phyloP scores from a whole-genome alignment of 2,888 invertebrate species.

The Seladonia tumulorum region DNA sequence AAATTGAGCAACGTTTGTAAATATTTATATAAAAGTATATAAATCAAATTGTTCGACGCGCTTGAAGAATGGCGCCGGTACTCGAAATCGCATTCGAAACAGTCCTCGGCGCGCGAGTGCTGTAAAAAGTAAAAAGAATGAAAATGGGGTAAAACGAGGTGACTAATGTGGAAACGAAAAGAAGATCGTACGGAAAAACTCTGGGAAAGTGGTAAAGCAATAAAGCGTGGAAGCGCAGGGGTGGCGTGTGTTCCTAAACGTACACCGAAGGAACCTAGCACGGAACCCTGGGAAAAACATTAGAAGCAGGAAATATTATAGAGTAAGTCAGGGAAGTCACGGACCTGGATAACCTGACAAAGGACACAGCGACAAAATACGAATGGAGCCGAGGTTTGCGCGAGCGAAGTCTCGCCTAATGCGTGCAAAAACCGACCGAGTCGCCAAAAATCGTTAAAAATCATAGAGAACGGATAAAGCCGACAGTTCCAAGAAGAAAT shows the following conservation, averaged over 20 bases:
- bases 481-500: neutral
- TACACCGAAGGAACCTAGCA: neutral
- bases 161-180: neutral
- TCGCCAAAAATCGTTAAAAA: neutral
- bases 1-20: too few relatives aligned
- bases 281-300: neutral
- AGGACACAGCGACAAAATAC: neutral
- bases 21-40: neutral
- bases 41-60: neutral
- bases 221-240: neutral
- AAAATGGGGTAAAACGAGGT: neutral
- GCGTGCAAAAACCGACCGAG: neutral
- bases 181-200: neutral
- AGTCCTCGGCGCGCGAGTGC: neutral
- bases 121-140: neutral
- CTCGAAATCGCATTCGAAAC: neutral
- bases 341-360: neutral
- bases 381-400: neutral
- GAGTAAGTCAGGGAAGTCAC: neutral
- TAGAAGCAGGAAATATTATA: slow-evolving; percentile 4
- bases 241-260: neutral
- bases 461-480: neutral
- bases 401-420: neutral
- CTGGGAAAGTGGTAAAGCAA: neutral
- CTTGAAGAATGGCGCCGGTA: neutral